phyloP scores from a whole-genome alignment of 2,113 vertebrate species.

The Anseranas semipalmata region DNA sequence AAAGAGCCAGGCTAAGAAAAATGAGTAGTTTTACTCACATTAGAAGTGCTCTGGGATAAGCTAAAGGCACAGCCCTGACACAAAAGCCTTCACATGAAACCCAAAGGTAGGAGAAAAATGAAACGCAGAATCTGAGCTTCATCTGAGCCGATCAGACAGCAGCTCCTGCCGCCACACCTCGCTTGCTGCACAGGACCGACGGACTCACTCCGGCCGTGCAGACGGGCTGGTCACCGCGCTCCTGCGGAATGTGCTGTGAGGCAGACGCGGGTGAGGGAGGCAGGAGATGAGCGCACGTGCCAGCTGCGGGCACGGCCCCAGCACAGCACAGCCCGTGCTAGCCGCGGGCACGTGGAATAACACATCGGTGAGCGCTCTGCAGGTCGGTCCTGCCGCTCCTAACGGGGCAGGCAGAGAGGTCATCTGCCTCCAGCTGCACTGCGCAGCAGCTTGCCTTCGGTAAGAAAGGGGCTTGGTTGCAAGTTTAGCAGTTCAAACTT shows the following conservation, averaged over 20 bases:
- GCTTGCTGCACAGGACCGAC: no score
- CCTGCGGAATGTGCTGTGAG: not conserved
- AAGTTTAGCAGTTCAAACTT: not conserved
- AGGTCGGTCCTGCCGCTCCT: not conserved
- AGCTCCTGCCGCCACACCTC: not conserved
- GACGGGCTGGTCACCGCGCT: not conserved
- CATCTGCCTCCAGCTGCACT: not conserved
- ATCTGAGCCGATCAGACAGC: not conserved
- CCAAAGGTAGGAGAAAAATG: not conserved
- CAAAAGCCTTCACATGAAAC: not conserved
- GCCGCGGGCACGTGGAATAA: not conserved
- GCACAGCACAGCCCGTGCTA: no score
- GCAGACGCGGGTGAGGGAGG: not conserved
- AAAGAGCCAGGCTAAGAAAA: not conserved
- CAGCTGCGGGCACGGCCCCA: no score
- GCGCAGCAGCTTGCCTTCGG: no score
- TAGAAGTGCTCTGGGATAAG: not conserved
- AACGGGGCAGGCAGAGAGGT: no score
- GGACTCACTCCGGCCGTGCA: not conserved
- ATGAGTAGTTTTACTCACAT: accelerated
- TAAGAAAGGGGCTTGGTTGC: not conserved
- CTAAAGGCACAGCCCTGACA: not conserved
- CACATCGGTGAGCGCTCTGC: no score
- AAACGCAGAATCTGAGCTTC: accelerated
- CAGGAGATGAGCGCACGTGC: no score